Evolutionary conservation across 2,113 vertebrate species (phyloP), one percentile per base, ranked within the genome.

Genomic region (Eupsittula cactorum): DNA sequence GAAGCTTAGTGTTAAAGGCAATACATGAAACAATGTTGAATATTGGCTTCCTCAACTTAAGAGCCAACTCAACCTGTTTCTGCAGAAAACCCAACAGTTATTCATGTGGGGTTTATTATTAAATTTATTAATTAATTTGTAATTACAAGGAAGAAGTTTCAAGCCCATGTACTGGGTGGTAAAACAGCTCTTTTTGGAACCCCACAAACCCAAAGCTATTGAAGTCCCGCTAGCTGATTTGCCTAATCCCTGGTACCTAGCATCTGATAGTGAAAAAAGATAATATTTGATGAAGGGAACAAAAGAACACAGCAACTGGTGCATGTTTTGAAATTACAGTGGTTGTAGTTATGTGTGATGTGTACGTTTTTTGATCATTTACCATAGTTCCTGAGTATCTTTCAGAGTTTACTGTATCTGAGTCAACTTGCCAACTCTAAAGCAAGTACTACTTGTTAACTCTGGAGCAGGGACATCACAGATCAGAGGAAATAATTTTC

Each of bases 371-470:
- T 57, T 86, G 20, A 41, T 92, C 11, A 29, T 19, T 91, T 84
- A 98, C 97, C 91, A 94, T 95, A 64, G 95, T 96, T 84, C 97
- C 98, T 90, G 93, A 97, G 87, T 96, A 98, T 65, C 98, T 98
- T 15, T 98, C 97, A 19, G 97, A 98, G 62, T 98, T 98, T 94
- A 95, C 96, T 44, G 55, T 41, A 25, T 98, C 97, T 29, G 94
- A 81, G 27, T 98, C 93, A n/a, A 98, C 97, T 97, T 98, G 74
- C 42, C 49, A 78, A 37, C 31, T 63, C 37, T 23, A 10, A 94
- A 63, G 86, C 10, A 28, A 81, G n/a, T 35, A 47, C 13, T 79
- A 27, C 39, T 4, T 49, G 39, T 21, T 71, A 77, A 50, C 39
- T 80, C 25, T 59, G 52, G 33, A 73, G 73, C 18, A 65, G 37